Evolutionary conservation across 2,888 invertebrate species (phyloP).

Genomic region (Dusona sp.): DNA sequence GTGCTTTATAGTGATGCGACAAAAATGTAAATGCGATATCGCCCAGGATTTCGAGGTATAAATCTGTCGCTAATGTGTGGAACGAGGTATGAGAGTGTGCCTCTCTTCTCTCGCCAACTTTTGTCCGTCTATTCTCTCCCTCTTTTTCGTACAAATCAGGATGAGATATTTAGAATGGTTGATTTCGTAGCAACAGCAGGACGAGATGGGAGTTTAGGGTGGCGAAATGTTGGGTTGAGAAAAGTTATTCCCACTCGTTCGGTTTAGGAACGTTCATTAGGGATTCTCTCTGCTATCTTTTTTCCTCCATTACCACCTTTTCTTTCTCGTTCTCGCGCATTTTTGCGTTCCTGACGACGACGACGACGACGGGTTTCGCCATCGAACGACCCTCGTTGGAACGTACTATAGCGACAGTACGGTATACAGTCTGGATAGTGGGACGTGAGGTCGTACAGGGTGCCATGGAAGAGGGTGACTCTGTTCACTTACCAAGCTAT

Average conservation of each 20-base stretch:
- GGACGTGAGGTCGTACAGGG: slow-evolving; percentile 67
- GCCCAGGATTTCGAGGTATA: slow-evolving; percentile 81
- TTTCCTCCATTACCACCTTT: slow-evolving; percentile 15
- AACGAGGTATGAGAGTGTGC: slow-evolving; percentile 74
- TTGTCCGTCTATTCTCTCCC: slow-evolving; percentile 13
- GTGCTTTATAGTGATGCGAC: slow-evolving; percentile 84
- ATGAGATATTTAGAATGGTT: slow-evolving; percentile 31
- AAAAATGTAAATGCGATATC: slow-evolving; percentile 85
- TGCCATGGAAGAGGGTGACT: slow-evolving; percentile 56
- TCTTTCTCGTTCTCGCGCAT: slow-evolving; percentile 71
- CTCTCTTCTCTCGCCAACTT: slow-evolving; percentile 50
- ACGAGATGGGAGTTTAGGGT: slow-evolving; percentile 21
- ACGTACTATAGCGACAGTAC: slow-evolving; percentile 60
- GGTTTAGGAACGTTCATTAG: slow-evolving; percentile 79
- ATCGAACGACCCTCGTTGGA: slow-evolving; percentile 58
- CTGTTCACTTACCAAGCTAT: slow-evolving; percentile 57
- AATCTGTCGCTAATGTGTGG: slow-evolving; percentile 84
- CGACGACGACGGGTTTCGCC: slow-evolving; percentile 40
- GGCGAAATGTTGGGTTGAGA: slow-evolving; percentile 42
- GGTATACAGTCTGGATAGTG: slow-evolving; percentile 63
- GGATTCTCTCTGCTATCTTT: slow-evolving; percentile 73
- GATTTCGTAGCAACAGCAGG: slow-evolving; percentile 55
- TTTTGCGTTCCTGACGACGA: slow-evolving; percentile 60
- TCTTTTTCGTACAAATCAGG: slow-evolving; percentile 23
- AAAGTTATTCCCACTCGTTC: slow-evolving; percentile 51